These are phyloP conservation scores for Watsonalla binaria DNA, from an alignment of 2,888 invertebrate genomes.

Conservation along the genomic window DNA sequence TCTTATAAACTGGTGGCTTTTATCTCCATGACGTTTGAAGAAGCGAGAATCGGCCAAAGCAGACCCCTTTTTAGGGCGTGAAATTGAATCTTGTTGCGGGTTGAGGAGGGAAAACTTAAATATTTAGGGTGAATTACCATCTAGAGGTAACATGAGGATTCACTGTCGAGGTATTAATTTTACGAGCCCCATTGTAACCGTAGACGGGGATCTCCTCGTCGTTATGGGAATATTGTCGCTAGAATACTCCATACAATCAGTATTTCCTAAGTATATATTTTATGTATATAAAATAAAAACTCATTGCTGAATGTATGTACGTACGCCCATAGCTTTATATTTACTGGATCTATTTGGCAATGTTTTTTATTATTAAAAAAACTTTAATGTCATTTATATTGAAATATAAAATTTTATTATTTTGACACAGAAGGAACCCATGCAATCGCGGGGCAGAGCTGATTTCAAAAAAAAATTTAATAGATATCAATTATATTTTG, in stretches of 20 bases:
- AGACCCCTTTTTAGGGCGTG: conserved; percentile 73
- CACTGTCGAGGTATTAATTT: conserved; percentile 75
- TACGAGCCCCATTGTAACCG: conserved; percentile 64
- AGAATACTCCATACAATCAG: background rate
- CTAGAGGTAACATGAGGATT: conserved; percentile 55
- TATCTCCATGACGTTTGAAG: conserved; percentile 70
- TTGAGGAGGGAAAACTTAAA: conserved; percentile 74
- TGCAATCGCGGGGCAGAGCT: no score
- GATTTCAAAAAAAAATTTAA: no score
- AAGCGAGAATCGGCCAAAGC: conserved; percentile 59
- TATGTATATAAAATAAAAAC: background rate
- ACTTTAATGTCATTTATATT: no score
- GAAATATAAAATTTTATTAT: no score
- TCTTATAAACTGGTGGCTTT: conserved; percentile 51
- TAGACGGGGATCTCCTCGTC: conserved; percentile 64
- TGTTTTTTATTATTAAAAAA: no score
- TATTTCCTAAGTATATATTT: background rate
- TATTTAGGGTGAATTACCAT: conserved; percentile 73
- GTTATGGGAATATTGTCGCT: conserved; percentile 37
- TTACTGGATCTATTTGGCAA: no score
- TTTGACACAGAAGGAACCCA: no score
- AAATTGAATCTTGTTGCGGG: conserved; percentile 78
- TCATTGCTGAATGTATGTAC: no score
- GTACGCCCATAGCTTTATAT: no score
- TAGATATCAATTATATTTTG: no score